These are phyloP conservation scores for Eonycteris spelaea DNA, from an alignment of 2,113 vertebrate species.

Conservation along the genomic window DNA sequence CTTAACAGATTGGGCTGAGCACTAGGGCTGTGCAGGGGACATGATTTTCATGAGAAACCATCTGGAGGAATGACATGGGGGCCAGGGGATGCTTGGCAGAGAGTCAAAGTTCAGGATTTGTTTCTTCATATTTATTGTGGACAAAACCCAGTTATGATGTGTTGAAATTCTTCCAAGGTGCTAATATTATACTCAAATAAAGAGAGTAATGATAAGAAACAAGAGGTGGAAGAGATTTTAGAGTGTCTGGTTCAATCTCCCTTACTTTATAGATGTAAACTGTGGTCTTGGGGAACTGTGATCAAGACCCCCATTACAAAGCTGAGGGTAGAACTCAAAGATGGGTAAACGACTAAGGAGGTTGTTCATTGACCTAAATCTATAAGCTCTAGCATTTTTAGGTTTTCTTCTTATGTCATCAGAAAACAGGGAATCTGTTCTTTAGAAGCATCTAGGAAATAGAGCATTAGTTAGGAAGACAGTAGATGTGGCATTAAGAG, in stretches of 20 bases:
- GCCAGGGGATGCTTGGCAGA: background rate
- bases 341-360: background rate
- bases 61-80: background rate
- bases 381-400: background rate
- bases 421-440: background rate
- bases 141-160: background rate
- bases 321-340: background rate
- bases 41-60: background rate
- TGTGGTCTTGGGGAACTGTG: background rate
- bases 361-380: background rate
- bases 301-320: background rate
- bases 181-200: background rate
- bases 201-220: background rate
- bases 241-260: background rate
- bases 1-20: background rate
- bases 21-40: background rate
- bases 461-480: background rate
- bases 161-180: background rate
- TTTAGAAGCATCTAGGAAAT: background rate
- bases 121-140: constrained; percentile 10
- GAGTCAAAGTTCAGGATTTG: background rate
- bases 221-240: background rate
- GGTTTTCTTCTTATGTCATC: background rate
- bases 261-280: background rate
- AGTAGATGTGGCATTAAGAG: background rate